These are phyloP conservation scores for Sorex araneus DNA, from an alignment of 2,113 vertebrate genomes.

Conservation along the genomic window DNA sequence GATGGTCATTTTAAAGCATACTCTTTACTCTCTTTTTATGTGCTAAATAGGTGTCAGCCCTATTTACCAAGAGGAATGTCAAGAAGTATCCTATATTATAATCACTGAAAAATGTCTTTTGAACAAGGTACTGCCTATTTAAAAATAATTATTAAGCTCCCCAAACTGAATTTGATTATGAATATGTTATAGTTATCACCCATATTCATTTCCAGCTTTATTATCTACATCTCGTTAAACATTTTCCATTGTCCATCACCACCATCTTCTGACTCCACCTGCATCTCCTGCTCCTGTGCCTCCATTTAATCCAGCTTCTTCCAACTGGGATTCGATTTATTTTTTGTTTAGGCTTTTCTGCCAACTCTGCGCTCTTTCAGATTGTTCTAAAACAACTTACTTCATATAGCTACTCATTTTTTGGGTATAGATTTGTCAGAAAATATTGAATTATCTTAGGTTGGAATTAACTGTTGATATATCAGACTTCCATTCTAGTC, in stretches of 20 bases:
- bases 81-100: not conserved
- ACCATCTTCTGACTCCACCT: not conserved
- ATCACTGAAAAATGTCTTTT: constrained; percentile 21
- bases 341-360: not conserved
- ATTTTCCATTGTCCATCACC: not conserved
- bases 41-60: not conserved
- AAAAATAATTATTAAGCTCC: not conserved
- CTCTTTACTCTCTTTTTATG: not conserved
- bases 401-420: constrained; percentile 1
- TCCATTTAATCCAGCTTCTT: not conserved
- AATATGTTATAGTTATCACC: not conserved
- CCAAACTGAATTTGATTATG: not conserved
- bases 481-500: not conserved
- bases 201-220: not conserved
- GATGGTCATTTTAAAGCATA: not conserved
- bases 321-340: not conserved
- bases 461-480: constrained; percentile 42
- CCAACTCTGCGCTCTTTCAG: not conserved
- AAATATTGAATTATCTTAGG: constrained; percentile 32
- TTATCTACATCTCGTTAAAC: not conserved
- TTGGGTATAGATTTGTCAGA: not conserved
- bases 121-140: not conserved
- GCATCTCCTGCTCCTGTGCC: not conserved
- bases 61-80: not conserved
- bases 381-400: constrained; percentile 28